Conservation (phyloP, 2,888 invertebrate species). For the Orchestes rusci region DNA sequence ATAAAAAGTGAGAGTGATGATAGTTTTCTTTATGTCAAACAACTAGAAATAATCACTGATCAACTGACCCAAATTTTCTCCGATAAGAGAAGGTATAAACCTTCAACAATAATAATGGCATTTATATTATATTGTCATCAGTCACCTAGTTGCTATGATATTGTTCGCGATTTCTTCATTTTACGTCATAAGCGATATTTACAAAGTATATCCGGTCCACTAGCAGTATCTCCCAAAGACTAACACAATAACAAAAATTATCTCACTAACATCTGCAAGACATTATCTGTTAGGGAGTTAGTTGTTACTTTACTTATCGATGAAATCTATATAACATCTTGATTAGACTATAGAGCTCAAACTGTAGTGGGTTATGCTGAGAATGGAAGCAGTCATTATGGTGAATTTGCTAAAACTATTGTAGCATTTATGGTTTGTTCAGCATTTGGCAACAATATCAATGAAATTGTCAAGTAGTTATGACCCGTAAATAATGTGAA, state of each 20-base stretch:
- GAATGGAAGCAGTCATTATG: too few relatives aligned
- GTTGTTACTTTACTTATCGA: too few relatives aligned
- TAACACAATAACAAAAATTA: too few relatives aligned
- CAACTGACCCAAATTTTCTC: not conserved
- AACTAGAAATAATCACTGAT: slow-evolving; percentile 1
- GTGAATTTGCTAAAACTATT: too few relatives aligned
- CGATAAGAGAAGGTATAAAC: not conserved
- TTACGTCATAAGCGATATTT: not conserved
- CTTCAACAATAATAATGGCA: slow-evolving; percentile 5
- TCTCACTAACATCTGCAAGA: too few relatives aligned
- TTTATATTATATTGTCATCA: slow-evolving; percentile 3
- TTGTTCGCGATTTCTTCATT: not conserved
- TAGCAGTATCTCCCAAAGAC: too few relatives aligned
- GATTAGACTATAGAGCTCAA: too few relatives aligned
- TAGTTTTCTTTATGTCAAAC: not conserved
- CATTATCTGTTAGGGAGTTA: too few relatives aligned
- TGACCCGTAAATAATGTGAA: slow-evolving; percentile 1
- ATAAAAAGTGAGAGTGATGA: not conserved
- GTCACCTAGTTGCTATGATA: slow-evolving; percentile 1
- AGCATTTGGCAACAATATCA: slow-evolving; percentile 3
- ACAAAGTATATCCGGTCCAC: slow-evolving; percentile 1
- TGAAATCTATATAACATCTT: too few relatives aligned
- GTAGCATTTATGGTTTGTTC: slow-evolving; percentile 6
- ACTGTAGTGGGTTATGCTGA: too few relatives aligned
- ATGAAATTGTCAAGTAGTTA: slow-evolving; percentile 4